Base-by-base conservation (phyloP, 2,113 vertebrate species). In the Sitta europaea region DNA sequence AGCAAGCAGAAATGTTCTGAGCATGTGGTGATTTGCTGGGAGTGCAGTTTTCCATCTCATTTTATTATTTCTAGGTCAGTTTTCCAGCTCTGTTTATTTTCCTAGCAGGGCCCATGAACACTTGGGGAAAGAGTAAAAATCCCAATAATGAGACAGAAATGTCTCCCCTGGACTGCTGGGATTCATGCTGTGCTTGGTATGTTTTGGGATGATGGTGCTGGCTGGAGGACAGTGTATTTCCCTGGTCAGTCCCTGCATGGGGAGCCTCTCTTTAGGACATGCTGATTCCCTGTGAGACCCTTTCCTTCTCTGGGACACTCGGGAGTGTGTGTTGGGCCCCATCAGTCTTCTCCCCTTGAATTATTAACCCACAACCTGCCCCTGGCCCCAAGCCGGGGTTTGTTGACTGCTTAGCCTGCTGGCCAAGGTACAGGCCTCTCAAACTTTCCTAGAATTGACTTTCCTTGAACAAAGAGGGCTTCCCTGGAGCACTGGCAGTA, bases 281-380 rank as follows among this genome's bases (percentile, higher is more conserved):
- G 2, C 28, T 63, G 0, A 1, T 23, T 65, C 40, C 20, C 31
- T 2, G 0, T 54, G 40, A 85, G 40, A 59, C 24, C 4, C 25
- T 79, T 81, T 71, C 13, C 28, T 94, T 16, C 40, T 20, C 40
- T 0, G 0, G 43, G 24, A 77, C 25, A 14, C 47, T 68, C 0
- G 4, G 16, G 61, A 20, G 16, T 18, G 40, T 68, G 53, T 62
- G 47, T 47, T 0, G 1, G 62, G 67, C 50, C 35, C 33, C 91
- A 73, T 45, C 7, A 16, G 45, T 66, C 86, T 80, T 78, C 53
- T 93, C 27, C 78, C 55, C 62, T 95, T 96, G 89, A 95, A 95
- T 97, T 95, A 97, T 97, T 97, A 97, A 97, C 96, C 74, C 75
- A 96, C 70, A 95, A 71, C 83, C 95, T 91, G 42, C 88, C 88